Evolutionary conservation across 1,140 invertebrate species (phyloP), one percentile per base, ranked within the genome.

Genomic region (Nomia melanderi): DNA sequence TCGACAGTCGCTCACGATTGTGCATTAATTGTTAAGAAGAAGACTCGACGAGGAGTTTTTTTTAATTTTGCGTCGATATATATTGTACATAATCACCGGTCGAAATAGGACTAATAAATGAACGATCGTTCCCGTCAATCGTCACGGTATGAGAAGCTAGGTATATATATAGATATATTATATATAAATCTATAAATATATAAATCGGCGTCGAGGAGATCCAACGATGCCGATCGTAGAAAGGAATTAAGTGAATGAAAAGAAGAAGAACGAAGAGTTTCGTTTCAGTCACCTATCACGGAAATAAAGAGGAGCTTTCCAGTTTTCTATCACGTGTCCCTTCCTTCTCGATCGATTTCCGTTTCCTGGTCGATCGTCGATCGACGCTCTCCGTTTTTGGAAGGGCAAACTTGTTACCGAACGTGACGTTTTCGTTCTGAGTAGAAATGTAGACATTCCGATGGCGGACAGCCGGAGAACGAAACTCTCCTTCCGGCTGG

Each of bases 11-110:
- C 12, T 1, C 12, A 66, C 9, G 27, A 33, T 72, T 36, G 65
- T n/a, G 47, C n/a, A n/a, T 27, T 54, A 44, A 73, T 64, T 8
- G 8, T 8, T 47, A 69, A 66, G 39, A 11, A 66, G 39, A 11
- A 23, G 27, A 65, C 66, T 36, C 14, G 47, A 63, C 12, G 44
- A 79, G n/a, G 65, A 56, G 50, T 56, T 77, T 63, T 67, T 74
- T 74, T 64, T n/a, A n/a, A n/a, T 70, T 65, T 78, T 47, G 53
- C 75, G 25, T 59, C 25, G 44, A 78, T 57, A 78, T n/a, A n/a
- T 57, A 63, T 54, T 82, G 81, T 83, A 78, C 53, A 83, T 82
- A 82, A 78, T 70, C 70, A 54, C 70, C 44, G 79, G 74, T 53
- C 73, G 64, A 74, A 54, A 64, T 74, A 50, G 74, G 60, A 44